Evolutionary conservation across 2,797 vertebrate species (phyloP), one percentile per base, ranked within the genome.

Genomic region (Petrocephalus sullivani): DNA sequence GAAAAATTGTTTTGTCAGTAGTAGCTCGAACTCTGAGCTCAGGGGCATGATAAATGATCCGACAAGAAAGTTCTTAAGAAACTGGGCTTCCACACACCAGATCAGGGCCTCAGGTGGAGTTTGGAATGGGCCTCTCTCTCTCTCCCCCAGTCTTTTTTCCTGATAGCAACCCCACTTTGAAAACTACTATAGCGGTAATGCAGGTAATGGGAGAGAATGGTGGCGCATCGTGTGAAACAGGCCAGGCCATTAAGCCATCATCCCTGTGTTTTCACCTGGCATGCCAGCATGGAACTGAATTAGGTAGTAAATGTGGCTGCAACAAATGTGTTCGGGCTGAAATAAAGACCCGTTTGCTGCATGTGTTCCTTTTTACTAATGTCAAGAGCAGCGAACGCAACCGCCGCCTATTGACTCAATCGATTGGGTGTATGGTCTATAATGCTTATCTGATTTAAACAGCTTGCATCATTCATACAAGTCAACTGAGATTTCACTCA

Each of bases 361-460:
- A 19, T 19, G 71, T 78, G 37, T 19, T n/a, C 16, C 14, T 78
- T 19, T 78, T 78, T 78, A 33, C 64, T 14, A 71, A 14, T n/a
- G 71, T 19, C 33, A 78, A 10, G 41, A 6, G 28, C 71, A 19
- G 33, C 16, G 12, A 46, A 78, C 0, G 5, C 71, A 19, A 37
- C 16, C 37, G 2, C 37, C 6, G 19, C 71, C 71, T 19, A 37
- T 78, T 46, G 41, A 78, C 71, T 78, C 71, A 78, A 46, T 78
- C 37, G 71, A 78, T 78, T 6, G 71, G 19, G 16, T 78, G 71
- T n/a, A 78, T 46, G 71, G 37, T 78, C 37, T 46, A 19, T 46
- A 78, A 46, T n/a, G 71, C 71, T 78, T 49, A 78, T 78, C 37
- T 78, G 71, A 78, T 78, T 78, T 78, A 78, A 46, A 41, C 71